A percentile compares a stretch with the other conserved stretches of the same genome.
These are phyloP conservation scores for Holacanthella duospinosa DNA, from an alignment of 2,888 invertebrate genomes.

Conservation along the genomic window DNA sequence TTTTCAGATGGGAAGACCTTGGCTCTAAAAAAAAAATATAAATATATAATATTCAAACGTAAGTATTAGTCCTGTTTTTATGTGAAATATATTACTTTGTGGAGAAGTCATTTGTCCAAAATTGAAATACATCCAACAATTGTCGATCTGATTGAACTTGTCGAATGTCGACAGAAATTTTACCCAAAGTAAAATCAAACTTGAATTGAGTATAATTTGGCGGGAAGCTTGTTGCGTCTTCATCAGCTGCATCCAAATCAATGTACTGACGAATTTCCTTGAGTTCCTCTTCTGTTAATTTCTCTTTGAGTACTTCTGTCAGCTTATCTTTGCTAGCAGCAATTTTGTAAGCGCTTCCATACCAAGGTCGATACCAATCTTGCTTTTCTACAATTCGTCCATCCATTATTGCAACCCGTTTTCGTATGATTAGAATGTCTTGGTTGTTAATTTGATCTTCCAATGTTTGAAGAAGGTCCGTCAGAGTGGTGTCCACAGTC, in stretches of 20 bases:
- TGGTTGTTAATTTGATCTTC: background rate
- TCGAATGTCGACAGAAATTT: background rate
- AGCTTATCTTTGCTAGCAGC: background rate
- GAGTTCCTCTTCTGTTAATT: background rate
- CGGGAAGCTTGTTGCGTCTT: background rate
- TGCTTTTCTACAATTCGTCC: background rate
- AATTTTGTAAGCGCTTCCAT: background rate
- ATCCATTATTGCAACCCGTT: background rate
- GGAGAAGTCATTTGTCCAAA: background rate
- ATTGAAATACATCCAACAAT: background rate
- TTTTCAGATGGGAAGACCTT: background rate
- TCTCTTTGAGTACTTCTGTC: background rate
- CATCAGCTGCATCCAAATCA: background rate
- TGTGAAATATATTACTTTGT: background rate
- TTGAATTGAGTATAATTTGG: background rate
- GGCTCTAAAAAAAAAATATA: background rate
- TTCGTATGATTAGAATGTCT: background rate
- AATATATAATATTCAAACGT: background rate
- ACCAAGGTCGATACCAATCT: background rate
- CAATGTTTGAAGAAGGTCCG: background rate
- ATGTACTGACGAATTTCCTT: background rate
- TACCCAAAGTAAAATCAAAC: background rate
- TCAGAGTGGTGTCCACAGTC: background rate
- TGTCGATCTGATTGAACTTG: background rate
- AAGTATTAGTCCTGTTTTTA: background rate